These are phyloP conservation scores for Bombycilla garrulus DNA, from an alignment of 2,113 vertebrate genomes.

Conservation along the genomic window DNA sequence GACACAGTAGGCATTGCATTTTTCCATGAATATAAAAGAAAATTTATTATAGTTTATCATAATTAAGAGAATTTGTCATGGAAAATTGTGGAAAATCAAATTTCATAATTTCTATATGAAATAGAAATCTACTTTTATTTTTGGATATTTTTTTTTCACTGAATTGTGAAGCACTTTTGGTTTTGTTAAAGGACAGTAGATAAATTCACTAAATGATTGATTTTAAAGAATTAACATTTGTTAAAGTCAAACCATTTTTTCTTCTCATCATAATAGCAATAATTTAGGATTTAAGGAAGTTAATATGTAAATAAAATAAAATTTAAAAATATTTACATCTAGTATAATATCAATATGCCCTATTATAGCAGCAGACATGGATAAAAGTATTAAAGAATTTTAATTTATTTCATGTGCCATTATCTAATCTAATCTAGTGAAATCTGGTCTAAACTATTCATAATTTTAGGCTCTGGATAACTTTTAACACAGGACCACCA, in stretches of 20 bases:
- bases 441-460: not conserved
- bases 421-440: not conserved
- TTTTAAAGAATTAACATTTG: not conserved
- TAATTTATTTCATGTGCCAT: not conserved
- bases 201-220: not conserved
- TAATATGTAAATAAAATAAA: not conserved
- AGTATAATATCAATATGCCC: not conserved
- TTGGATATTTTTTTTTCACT: not conserved
- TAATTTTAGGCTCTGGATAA: not conserved
- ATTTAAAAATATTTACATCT: not conserved
- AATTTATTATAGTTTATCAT: not conserved
- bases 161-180: not conserved
- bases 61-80: not conserved
- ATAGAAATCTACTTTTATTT: not conserved
- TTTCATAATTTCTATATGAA: not conserved
- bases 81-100: not conserved
- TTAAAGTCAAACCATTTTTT: not conserved
- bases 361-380: not conserved
- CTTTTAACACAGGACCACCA: not conserved
- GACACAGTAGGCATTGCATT: not conserved
- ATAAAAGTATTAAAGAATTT: not conserved
- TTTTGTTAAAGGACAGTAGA: not conserved
- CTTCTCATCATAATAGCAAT: not conserved
- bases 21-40: not conserved
- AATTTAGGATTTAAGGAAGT: not conserved